Conservation (phyloP, 2,797 vertebrate genomes). For the Myotis pilosus region DNA sequence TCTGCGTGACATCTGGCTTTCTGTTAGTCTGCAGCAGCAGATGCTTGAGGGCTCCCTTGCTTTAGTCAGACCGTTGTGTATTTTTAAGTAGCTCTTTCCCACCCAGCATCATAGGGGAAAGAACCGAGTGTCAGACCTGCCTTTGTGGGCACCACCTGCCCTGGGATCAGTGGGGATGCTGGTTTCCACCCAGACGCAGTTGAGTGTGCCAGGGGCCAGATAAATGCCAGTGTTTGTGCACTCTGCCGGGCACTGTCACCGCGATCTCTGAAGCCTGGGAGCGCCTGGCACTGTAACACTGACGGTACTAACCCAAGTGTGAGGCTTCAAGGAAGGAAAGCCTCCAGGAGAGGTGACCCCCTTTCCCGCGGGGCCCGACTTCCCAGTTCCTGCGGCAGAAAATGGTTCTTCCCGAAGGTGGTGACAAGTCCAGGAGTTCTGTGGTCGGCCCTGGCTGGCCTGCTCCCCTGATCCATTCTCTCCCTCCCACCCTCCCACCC, state of each 20-base stretch:
- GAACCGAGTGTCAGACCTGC: background rate
- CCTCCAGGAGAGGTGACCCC: no score
- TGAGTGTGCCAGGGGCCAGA: background rate
- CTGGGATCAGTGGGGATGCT: background rate
- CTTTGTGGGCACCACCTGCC: background rate
- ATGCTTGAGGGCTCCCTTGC: background rate
- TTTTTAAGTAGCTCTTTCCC: constrained; percentile 12
- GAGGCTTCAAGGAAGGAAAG: background rate
- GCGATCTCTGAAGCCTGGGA: background rate
- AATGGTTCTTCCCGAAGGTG: background rate
- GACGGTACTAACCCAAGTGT: no score
- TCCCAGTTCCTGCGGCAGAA: background rate
- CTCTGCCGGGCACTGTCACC: no score
- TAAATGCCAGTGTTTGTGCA: background rate
- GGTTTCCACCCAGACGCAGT: background rate
- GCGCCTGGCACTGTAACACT: background rate
- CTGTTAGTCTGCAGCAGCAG: background rate
- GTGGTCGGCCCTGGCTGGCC: background rate
- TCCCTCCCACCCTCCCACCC: accelerated
- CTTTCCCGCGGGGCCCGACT: background rate
- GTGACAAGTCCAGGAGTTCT: background rate
- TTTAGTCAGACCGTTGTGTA: background rate
- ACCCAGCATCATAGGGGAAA: background rate
- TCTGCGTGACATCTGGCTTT: background rate
- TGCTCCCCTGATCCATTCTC: background rate